These are phyloP conservation scores for Labeo catla DNA, from an alignment of 2,113 vertebrate species.

Conservation along the genomic window DNA sequence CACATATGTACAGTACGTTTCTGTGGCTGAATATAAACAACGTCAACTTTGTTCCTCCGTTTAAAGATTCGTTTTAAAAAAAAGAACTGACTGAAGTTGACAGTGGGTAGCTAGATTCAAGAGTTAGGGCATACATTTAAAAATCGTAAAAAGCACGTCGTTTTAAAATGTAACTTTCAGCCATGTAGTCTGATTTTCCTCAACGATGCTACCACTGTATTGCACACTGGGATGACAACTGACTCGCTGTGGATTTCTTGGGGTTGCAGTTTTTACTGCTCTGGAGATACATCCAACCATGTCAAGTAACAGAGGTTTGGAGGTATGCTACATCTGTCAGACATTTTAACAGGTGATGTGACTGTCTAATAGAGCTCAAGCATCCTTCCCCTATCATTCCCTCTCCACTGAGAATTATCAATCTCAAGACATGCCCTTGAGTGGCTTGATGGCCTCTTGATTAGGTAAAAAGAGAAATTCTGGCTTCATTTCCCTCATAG, in stretches of 20 bases:
- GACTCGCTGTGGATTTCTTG: conserved; percentile 37
- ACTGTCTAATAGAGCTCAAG: conserved; percentile 62
- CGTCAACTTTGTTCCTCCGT: conserved; percentile 82
- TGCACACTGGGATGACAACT: conserved; percentile 43
- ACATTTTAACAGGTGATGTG: conserved; percentile 40
- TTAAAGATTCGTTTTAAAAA: conserved; percentile 42
- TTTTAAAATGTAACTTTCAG: conserved; percentile 72
- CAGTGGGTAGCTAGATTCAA: conserved; percentile 74
- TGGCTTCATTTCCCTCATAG: conserved; percentile 74
- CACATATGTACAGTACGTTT: conserved; percentile 88
- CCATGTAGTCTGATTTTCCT: conserved; percentile 65
- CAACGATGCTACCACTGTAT: conserved; percentile 73
- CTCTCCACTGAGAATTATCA: conserved; percentile 71
- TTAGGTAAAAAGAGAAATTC: conserved; percentile 78
- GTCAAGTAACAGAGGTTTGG: conserved; percentile 36
- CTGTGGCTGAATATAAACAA: conserved; percentile 86
- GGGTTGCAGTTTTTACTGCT: conserved; percentile 42
- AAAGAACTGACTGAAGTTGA: conserved; percentile 74
- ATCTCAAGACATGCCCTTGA: conserved; percentile 77
- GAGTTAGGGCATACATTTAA: conserved; percentile 63
- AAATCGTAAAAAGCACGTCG: conserved; percentile 78
- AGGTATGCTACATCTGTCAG: conserved; percentile 53
- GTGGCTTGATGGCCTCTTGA: conserved; percentile 83
- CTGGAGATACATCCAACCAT: conserved; percentile 48
- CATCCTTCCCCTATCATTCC: conserved; percentile 53